These are phyloP conservation scores for Caenorhabditis briggsae DNA, from an alignment of 1,140 invertebrate species.

Conservation along the genomic window DNA sequence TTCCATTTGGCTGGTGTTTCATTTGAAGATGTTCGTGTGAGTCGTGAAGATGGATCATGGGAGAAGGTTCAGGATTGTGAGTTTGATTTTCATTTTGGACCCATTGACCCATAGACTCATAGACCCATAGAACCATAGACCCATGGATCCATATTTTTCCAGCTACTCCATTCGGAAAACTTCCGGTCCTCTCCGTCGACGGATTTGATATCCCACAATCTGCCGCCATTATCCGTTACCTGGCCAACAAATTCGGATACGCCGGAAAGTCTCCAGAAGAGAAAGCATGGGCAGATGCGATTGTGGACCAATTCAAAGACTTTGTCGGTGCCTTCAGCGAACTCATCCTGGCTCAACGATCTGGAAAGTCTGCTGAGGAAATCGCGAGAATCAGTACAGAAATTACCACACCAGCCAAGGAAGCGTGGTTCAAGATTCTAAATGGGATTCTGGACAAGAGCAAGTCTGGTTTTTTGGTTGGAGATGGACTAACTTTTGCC, in stretches of 20 bases:
- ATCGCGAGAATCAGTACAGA: not conserved
- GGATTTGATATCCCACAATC: slow-evolving; percentile 63
- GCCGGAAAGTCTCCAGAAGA: slow-evolving; percentile 63
- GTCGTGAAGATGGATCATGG: not conserved
- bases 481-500: slow-evolving; percentile 1
- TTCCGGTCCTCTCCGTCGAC: slow-evolving; percentile 63
- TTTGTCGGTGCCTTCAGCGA: slow-evolving; percentile 16
- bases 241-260: slow-evolving; percentile 61
- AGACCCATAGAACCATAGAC: too few relatives aligned
- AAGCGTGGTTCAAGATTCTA: not conserved
- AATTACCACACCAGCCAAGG: not conserved
- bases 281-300: slow-evolving; percentile 61
- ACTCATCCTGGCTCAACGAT: not conserved
- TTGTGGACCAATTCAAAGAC: slow-evolving; percentile 62
- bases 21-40: slow-evolving; percentile 27
- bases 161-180: slow-evolving; percentile 62
- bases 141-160: slow-evolving; percentile 3
- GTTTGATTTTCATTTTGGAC: too few relatives aligned
- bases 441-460: slow-evolving; percentile 21
- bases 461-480: not conserved
- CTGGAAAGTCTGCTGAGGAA: not conserved
- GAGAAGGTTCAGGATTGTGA: slow-evolving; percentile 30
- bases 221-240: slow-evolving; percentile 54
- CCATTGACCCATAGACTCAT: too few relatives aligned
- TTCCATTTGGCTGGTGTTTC: slow-evolving; percentile 21